These are phyloP conservation scores for Trematomus loennbergii DNA, from an alignment of 2,113 vertebrate genomes.

Conservation along the genomic window DNA sequence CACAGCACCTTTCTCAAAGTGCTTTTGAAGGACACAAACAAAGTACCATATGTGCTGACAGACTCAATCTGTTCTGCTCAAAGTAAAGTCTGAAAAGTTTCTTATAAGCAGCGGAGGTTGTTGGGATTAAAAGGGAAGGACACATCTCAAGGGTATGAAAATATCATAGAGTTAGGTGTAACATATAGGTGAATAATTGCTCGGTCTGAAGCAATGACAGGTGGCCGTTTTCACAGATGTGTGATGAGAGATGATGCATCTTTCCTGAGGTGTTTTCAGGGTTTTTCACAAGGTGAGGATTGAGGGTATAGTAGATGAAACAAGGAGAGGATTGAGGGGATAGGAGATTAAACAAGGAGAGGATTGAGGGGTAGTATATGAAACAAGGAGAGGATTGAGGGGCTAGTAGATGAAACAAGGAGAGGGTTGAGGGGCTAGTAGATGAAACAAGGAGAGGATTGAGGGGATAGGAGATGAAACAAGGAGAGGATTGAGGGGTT, in stretches of 20 bases:
- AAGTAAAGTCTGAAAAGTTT: slow-evolving; percentile 1
- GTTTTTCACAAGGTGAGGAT: neutral
- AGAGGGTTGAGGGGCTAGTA: no score
- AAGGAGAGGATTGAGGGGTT: no score
- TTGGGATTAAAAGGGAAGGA: neutral
- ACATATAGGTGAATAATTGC: slow-evolving; percentile 9
- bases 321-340: no score
- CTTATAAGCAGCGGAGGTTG: neutral
- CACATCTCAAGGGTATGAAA: slow-evolving; percentile 11
- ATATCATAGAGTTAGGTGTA: slow-evolving; percentile 29
- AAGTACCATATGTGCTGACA: neutral
- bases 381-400: no score
- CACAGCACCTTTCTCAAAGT: neutral
- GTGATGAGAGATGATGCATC: slow-evolving; percentile 27
- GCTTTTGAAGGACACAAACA: neutral
- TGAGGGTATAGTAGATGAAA: neutral
- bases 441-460: no score
- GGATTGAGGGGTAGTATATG: no score
- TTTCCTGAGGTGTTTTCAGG: slow-evolving; percentile 24
- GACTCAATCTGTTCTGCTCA: slow-evolving; percentile 1
- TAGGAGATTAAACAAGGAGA: no score
- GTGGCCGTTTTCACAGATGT: slow-evolving; percentile 63
- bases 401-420: no score
- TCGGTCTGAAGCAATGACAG: slow-evolving; percentile 52
- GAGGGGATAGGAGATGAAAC: no score